Evolutionary conservation across 92 coral and sea anemone genomes (phyloP), one percentile per base, ranked within the genome.

Genomic region (Epizoanthus ramosus): DNA sequence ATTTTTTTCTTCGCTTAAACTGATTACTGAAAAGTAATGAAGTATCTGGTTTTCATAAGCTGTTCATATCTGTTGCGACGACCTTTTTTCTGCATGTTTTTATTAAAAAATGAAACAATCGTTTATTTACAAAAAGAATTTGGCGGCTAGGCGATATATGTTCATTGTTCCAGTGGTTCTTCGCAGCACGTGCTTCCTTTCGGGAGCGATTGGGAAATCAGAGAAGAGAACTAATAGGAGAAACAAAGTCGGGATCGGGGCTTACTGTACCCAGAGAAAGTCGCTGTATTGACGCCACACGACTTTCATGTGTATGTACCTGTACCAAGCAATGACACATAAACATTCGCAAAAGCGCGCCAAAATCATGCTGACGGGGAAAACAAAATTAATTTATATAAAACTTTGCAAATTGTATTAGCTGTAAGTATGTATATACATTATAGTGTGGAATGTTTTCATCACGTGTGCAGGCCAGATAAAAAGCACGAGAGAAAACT

Each of bases 181-280:
- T 35, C 80, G 45, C 68, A 75, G 80, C 80, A 35, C 35, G 80
- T 56, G 13, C 19, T 57, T 75, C 50, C 43, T 75, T 57, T 31
- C 80, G 47, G 50, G 4, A 57, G 37, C 67, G 58, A 67, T 67
- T 67, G 23, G 23, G 50, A 63, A 67, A 67, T 43, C 47, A 43
- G 39, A 67, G 23, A 35, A 37, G 47, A 25, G 50, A 9, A 50
- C 37, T 8, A 9, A 28, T 25, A 16, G 70, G 16, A 25, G 6
- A 31, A 65, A 25, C 71, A 24, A 28, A 28, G 8, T 10, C 5
- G 37, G 8, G 21, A 3, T 37, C 43, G 6, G 50, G 35, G 22
- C 7, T 3, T 10, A 39, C 12, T 50, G 14, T 50, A 6, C 3
- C 14, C 54, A 58, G 41, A 28, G 16, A 57, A n/a, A 9, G 6